Conservation (phyloP, 2,113 vertebrate species). For the Pseudopipra pipra region DNA sequence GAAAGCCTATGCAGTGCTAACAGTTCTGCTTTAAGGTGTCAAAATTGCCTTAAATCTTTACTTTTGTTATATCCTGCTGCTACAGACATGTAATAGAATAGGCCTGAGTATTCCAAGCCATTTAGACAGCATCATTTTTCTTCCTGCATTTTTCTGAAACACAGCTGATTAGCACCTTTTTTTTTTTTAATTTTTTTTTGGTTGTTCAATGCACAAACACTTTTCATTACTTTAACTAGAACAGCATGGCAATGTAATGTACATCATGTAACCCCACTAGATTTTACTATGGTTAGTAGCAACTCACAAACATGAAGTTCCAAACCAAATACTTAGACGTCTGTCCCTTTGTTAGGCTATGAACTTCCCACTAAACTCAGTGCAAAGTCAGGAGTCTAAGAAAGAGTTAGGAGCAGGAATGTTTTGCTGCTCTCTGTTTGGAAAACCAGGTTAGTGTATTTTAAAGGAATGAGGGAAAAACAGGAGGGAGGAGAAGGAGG, state of each 20-base stretch:
- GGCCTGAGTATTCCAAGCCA: slow-evolving; percentile 29
- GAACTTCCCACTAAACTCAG: not conserved
- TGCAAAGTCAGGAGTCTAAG: not conserved
- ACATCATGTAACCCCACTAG: not conserved
- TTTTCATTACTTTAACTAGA: slow-evolving; percentile 30
- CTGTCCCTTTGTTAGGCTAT: not conserved
- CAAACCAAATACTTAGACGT: not conserved
- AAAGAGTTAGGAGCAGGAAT: not conserved
- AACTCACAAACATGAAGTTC: not conserved
- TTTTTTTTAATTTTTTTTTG: not conserved
- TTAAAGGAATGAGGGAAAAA: not conserved
- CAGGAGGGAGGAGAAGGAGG: not conserved
- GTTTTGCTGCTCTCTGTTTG: not conserved
- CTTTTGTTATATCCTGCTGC: slow-evolving; percentile 70
- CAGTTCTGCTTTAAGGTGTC: slow-evolving; percentile 72
- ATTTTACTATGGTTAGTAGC: not conserved
- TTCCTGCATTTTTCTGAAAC: slow-evolving; percentile 46
- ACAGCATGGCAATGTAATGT: not conserved
- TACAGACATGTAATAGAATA: slow-evolving; percentile 43
- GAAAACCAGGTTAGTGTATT: not conserved
- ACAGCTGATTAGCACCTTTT: slow-evolving; percentile 33
- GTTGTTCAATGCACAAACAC: slow-evolving; percentile 9
- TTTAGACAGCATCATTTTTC: slow-evolving; percentile 51
- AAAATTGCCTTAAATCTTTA: slow-evolving; percentile 77
- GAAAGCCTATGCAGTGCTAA: slow-evolving; percentile 64